Conservation (phyloP, 2,113 vertebrate species). For the Syngnathus floridae region DNA sequence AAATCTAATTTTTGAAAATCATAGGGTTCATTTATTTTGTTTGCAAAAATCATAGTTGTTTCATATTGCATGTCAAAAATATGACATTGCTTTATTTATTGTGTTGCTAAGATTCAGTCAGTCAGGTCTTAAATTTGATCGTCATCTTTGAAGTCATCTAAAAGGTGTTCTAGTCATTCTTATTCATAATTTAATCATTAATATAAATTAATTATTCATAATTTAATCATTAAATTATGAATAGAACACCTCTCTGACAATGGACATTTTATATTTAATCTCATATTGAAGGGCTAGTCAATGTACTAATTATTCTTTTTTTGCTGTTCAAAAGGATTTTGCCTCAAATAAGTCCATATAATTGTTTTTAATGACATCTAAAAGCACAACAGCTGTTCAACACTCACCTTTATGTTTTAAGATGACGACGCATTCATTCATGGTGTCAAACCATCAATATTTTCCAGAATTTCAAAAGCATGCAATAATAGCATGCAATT, state of each 20-base stretch:
- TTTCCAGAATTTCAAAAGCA: not conserved
- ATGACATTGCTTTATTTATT: not conserved
- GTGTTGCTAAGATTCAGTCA: not conserved
- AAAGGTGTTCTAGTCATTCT: too few relatives aligned
- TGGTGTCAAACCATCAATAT: not conserved
- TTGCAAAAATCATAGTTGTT: not conserved
- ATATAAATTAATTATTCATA: too few relatives aligned
- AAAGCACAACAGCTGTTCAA: too few relatives aligned
- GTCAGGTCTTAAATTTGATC: not conserved
- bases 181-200: too few relatives aligned
- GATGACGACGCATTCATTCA: not conserved
- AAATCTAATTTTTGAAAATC: not conserved
- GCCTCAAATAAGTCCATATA: too few relatives aligned
- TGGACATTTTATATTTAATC: too few relatives aligned
- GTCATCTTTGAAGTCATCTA: not conserved
- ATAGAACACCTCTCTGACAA: too few relatives aligned
- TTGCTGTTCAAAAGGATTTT: too few relatives aligned
- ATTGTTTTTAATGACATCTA: too few relatives aligned
- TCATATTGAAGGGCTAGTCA: too few relatives aligned
- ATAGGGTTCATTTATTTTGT: not conserved
- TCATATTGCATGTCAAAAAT: not conserved
- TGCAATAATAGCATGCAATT: not conserved
- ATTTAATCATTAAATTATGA: too few relatives aligned
- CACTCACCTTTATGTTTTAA: not conserved
- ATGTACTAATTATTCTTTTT: too few relatives aligned